Evolutionary conservation across 2,888 invertebrate species (phyloP).

Genomic region (Callimorpha dominula): DNA sequence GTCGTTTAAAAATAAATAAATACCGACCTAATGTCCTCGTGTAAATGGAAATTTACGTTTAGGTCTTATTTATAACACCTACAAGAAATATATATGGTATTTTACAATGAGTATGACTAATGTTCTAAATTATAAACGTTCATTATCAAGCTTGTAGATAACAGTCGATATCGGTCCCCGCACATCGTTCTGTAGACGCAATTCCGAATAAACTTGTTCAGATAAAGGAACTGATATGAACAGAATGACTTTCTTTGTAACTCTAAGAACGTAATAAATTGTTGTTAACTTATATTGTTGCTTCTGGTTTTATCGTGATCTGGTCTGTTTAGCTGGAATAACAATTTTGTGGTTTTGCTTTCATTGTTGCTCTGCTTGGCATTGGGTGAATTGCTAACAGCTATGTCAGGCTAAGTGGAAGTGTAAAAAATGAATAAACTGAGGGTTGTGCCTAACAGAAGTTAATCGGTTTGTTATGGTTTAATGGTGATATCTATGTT

Average conservation of each 20-base stretch:
- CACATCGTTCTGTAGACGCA: not conserved
- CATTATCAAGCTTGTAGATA: not conserved
- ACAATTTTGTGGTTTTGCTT: not conserved
- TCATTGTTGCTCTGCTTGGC: not conserved
- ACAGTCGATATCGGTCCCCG: not conserved
- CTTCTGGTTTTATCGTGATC: constrained; percentile 6
- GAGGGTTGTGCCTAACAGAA: not conserved
- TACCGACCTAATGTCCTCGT: too few relatives aligned
- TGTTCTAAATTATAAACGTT: not conserved
- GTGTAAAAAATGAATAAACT: constrained; percentile 8
- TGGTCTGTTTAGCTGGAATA: constrained; percentile 8
- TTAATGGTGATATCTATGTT: too few relatives aligned
- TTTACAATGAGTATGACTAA: not conserved
- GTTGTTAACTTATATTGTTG: constrained; percentile 6
- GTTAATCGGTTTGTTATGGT: not conserved
- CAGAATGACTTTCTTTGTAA: constrained; percentile 11
- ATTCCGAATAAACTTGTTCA: constrained; percentile 11
- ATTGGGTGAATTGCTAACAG: not conserved
- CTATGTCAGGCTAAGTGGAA: not conserved
- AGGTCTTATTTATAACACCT: too few relatives aligned
- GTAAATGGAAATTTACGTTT: too few relatives aligned
- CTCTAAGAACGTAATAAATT: constrained; percentile 11
- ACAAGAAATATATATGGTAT: not conserved
- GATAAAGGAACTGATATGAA: constrained; percentile 4
- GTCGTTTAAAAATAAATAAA: too few relatives aligned